Conservation (phyloP, 2,113 vertebrate genomes). For the Ibidorhyncha struthersii region DNA sequence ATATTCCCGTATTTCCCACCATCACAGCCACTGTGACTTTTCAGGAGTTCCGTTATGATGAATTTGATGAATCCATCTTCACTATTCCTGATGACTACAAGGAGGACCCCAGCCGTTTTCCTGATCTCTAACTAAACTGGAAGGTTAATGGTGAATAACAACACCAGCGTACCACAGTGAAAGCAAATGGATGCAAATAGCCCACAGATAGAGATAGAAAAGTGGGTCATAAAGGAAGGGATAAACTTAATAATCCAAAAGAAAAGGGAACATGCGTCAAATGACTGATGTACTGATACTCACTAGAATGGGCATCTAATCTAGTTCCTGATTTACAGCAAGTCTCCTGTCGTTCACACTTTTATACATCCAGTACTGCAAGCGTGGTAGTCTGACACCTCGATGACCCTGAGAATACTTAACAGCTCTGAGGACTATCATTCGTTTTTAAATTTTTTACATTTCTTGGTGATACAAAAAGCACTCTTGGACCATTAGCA, state of each 20-base stretch:
- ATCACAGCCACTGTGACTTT: constrained; percentile 99
- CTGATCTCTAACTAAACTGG: constrained; percentile 86
- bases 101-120: constrained; percentile 97
- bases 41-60: constrained; percentile 96
- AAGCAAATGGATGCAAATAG: not conserved
- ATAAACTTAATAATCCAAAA: not conserved
- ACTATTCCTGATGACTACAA: constrained; percentile 94
- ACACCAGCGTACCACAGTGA: not conserved
- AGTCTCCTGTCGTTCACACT: constrained; percentile 52
- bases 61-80: constrained; percentile 91
- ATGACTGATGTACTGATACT: not conserved
- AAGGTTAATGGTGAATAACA: not conserved
- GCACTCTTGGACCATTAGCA: constrained; percentile 66
- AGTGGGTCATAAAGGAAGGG: constrained; percentile 16
- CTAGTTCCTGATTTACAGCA: not conserved
- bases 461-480: constrained; percentile 67
- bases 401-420: constrained; percentile 35
- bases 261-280: constrained; percentile 44
- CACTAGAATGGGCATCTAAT: not conserved
- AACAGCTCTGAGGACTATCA: constrained; percentile 66
- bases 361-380: constrained; percentile 47
- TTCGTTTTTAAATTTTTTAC: constrained; percentile 73
- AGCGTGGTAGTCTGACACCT: constrained; percentile 33
- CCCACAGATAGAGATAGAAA: not conserved
- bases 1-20: constrained; percentile 97